Evolutionary conservation across 1,140 invertebrate species (phyloP), one percentile per base, ranked within the genome.

Genomic region (Portunus trituberculatus): DNA sequence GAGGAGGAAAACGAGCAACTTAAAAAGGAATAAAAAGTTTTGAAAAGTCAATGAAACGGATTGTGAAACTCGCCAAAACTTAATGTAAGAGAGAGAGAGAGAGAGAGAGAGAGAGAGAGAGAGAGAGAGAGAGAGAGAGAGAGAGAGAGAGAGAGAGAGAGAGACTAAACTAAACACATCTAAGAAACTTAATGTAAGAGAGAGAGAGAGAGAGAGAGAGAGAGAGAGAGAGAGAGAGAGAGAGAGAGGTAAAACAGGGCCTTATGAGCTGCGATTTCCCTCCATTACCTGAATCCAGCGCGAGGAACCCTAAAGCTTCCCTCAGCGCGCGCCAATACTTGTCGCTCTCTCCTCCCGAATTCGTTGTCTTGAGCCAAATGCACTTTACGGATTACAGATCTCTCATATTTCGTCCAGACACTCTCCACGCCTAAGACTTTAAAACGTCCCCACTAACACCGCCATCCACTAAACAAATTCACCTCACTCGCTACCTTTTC

Each of bases 381-480:
- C 48, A 91, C 89, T 91, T 59, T 91, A 29, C n/a, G 89, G 89
- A 91, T 91, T 59, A 91, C 25, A n/a, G 89, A 59, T 28, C 31
- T 48, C 7, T 29, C 48, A 91, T 59, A 59, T 28, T 59, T 59
- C 59, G 14, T 84, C 83, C 83, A 16, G n/a, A 12, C 31, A 59
- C 52, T 59, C 52, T 20, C 52, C 52, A 20, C 39, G 20, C 52
- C 52, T 59, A 59, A 59, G 52, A 59, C 20, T 59, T 59, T 59
- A 59, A 59, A 59, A 59, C 52, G 12, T 20, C 52, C 3, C 10
- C 52, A 59, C 12, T 59, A 59, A 59, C 52, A 10, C 20, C 52
- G 10, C 52, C 52, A 16, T 59, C 52, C 52, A 0, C 2, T 4
- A 0, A 39, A 39, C 39, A 39, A 6, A 39, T 59, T 59, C 52